phyloP scores from a whole-genome alignment of 2,113 vertebrate species.

The Ibidorhyncha struthersii region DNA sequence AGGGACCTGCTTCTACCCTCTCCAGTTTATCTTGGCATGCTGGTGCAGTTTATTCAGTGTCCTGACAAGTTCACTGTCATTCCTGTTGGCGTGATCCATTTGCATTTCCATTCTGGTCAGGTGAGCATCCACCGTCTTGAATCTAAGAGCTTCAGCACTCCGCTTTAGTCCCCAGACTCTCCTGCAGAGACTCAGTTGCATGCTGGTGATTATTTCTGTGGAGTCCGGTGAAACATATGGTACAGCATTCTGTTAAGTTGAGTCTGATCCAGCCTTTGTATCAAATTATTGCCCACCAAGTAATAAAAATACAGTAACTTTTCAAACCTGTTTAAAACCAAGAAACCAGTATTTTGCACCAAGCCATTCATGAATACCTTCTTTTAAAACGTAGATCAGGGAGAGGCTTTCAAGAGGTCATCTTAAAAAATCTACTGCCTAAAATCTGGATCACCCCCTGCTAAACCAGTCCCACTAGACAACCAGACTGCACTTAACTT shows the following conservation, averaged over 20 bases:
- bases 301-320: slow-evolving; percentile 4
- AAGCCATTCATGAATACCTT: neutral
- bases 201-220: slow-evolving; percentile 78
- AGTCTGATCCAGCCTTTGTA: slow-evolving; percentile 31
- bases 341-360: neutral
- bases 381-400: neutral
- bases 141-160: slow-evolving; percentile 70
- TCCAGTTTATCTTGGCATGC: slow-evolving; percentile 68
- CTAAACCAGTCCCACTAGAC: neutral
- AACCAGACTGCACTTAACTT: neutral
- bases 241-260: slow-evolving; percentile 25
- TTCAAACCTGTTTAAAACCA: neutral
- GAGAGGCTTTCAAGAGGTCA: neutral
- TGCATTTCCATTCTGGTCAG: slow-evolving; percentile 81
- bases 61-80: slow-evolving; percentile 74
- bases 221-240: slow-evolving; percentile 42
- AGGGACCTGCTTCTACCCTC: neutral
- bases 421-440: neutral
- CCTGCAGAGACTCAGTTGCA: slow-evolving; percentile 78
- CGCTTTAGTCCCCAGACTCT: slow-evolving; percentile 77
- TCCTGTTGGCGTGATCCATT: slow-evolving; percentile 73
- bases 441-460: neutral
- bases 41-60: slow-evolving; percentile 76
- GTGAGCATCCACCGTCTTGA: slow-evolving; percentile 79
- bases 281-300: slow-evolving; percentile 3